Conservation (phyloP, 2,797 vertebrate genomes). For the Carduelis carduelis region DNA sequence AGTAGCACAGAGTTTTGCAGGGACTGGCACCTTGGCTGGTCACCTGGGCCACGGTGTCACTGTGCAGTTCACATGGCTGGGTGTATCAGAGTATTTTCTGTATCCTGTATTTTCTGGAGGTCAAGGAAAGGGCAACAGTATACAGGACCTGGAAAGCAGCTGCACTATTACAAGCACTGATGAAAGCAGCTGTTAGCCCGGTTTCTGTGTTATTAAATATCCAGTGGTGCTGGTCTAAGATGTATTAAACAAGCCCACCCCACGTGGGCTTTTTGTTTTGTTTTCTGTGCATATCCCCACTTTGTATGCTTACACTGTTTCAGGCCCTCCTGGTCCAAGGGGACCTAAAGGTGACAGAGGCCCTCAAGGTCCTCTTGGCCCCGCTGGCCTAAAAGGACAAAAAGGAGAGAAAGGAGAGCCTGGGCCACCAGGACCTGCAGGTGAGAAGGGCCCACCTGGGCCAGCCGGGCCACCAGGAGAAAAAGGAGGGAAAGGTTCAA, state of each 20-base stretch:
- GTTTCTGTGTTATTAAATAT: neutral
- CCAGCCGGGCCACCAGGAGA: slow-evolving; percentile 84
- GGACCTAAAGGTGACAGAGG: slow-evolving; percentile 93
- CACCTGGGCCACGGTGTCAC: neutral
- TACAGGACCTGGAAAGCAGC: neutral
- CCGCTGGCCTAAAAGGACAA: slow-evolving; percentile 87
- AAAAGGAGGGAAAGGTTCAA: slow-evolving; percentile 86
- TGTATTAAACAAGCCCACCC: neutral
- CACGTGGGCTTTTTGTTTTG: neutral
- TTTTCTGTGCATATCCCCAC: neutral
- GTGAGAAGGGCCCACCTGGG: slow-evolving; percentile 86
- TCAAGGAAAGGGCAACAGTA: neutral
- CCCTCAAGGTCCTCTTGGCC: slow-evolving; percentile 82
- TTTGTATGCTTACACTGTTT: slow-evolving; percentile 48
- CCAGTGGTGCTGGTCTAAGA: neutral
- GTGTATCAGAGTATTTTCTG: neutral
- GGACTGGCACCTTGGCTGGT: neutral
- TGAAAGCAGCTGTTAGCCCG: neutral
- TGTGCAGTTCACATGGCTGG: neutral
- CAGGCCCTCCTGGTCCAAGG: slow-evolving; percentile 93
- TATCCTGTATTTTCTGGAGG: neutral
- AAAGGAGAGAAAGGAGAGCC: slow-evolving; percentile 88
- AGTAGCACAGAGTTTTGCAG: neutral
- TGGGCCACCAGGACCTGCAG: slow-evolving; percentile 83
- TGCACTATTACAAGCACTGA: neutral